phyloP scores from a whole-genome alignment of 2,888 invertebrate species.

The Argyresthia albistria region DNA sequence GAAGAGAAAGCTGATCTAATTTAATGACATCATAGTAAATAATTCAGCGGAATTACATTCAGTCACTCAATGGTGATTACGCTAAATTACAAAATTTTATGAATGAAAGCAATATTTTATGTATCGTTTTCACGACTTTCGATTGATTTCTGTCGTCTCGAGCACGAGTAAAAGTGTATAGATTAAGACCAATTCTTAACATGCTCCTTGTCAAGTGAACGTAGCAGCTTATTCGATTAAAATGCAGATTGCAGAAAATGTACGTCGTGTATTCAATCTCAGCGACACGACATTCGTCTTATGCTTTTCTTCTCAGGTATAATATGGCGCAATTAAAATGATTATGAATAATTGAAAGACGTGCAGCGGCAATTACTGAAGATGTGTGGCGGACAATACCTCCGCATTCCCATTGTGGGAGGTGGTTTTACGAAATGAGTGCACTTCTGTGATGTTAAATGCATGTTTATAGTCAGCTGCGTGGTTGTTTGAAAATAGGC shows the following conservation, averaged over 20 bases:
- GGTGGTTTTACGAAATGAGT: too few species aligned
- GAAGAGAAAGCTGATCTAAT: background rate
- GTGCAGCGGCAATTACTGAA: background rate
- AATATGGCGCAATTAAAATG: background rate
- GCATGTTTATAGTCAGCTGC: background rate
- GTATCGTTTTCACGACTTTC: too few species aligned
- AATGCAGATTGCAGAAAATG: too few species aligned
- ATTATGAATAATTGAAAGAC: conserved; percentile 1
- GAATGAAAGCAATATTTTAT: too few species aligned
- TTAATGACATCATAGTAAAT: background rate
- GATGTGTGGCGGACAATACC: background rate
- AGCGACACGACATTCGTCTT: background rate
- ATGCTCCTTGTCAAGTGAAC: too few species aligned
- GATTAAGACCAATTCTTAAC: too few species aligned
- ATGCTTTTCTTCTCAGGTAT: background rate
- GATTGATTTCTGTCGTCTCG: too few species aligned
- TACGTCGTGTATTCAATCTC: background rate
- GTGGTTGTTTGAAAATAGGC: too few species aligned
- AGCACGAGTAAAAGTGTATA: too few species aligned
- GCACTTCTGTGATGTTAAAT: too few species aligned
- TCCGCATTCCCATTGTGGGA: conserved; percentile 1
- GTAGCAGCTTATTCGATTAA: too few species aligned
- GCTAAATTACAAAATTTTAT: too few species aligned
- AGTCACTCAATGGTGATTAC: background rate
- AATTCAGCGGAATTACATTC: background rate